phyloP scores from a whole-genome alignment of 1,140 invertebrate genomes.

The Plodia interpunctella region DNA sequence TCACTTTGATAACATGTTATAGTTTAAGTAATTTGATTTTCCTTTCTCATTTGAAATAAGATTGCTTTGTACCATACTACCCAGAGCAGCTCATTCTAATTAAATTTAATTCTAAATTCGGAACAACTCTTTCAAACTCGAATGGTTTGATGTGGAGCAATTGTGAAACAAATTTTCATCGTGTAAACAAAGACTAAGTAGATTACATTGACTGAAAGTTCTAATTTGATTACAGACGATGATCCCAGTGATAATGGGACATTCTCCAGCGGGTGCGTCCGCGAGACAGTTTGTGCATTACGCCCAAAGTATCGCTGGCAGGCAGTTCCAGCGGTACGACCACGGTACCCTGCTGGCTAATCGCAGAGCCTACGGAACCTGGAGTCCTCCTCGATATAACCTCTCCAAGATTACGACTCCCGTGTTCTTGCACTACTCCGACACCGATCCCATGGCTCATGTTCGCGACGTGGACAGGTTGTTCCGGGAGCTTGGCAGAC shows the following conservation, averaged over 20 bases:
- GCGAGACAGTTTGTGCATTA: constrained; percentile 88
- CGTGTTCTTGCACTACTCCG: constrained; percentile 84
- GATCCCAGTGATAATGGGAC: constrained; percentile 85
- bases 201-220: neutral
- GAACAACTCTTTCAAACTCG: neutral
- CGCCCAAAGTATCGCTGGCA: constrained; percentile 81
- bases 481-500: constrained; percentile 76
- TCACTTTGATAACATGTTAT: too few species aligned
- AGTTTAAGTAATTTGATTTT: too few species aligned
- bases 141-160: neutral
- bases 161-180: too few species aligned
- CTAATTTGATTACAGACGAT: constrained; percentile 77
- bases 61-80: too few species aligned
- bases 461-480: constrained; percentile 78
- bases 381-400: constrained; percentile 79
- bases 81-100: too few species aligned
- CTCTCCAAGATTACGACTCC: constrained; percentile 79
- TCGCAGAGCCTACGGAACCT: constrained; percentile 68
- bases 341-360: constrained; percentile 79
- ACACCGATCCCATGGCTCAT: constrained; percentile 84
- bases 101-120: too few species aligned
- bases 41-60: too few species aligned
- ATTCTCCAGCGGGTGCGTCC: constrained; percentile 91
- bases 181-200: too few species aligned
- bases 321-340: constrained; percentile 82